phyloP scores from a whole-genome alignment of 2,113 vertebrate species.

The Ictalurus furcatus region DNA sequence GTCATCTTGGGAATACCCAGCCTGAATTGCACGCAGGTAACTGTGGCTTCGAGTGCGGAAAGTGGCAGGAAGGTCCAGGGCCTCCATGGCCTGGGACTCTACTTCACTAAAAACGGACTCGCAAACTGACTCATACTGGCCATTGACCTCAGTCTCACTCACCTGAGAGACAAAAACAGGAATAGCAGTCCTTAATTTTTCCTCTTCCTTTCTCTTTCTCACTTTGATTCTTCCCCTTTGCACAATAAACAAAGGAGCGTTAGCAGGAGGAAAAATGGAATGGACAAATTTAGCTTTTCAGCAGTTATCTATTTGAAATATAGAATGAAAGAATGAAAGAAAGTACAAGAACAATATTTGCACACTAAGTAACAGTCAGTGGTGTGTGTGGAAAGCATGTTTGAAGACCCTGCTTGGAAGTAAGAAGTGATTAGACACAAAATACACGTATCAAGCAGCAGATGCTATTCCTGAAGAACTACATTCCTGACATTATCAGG shows the following conservation, averaged over 20 bases:
- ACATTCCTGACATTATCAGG: background rate
- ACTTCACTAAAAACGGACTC: slow-evolving; percentile 99
- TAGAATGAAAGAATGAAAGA: slow-evolving; percentile 45
- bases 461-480: background rate
- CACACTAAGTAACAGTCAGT: slow-evolving; percentile 41
- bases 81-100: slow-evolving; percentile 98
- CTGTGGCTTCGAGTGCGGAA: slow-evolving; percentile 99
- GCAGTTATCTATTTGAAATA: slow-evolving; percentile 65
- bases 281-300: slow-evolving; percentile 68
- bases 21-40: slow-evolving; percentile 99
- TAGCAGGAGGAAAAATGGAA: slow-evolving; percentile 74
- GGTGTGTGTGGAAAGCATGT: slow-evolving; percentile 39
- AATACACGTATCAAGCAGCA: slow-evolving; percentile 37
- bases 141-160: slow-evolving; percentile 99
- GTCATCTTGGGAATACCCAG: slow-evolving; percentile 98
- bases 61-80: slow-evolving; percentile 96
- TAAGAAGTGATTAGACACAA: slow-evolving; percentile 36
- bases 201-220: slow-evolving; percentile 85
- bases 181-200: slow-evolving; percentile 88
- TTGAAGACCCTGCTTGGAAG: slow-evolving; percentile 42
- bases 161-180: slow-evolving; percentile 94
- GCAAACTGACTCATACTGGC: slow-evolving; percentile 99
- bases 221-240: slow-evolving; percentile 84
- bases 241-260: slow-evolving; percentile 82
- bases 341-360: slow-evolving; percentile 46